Conservation (phyloP, 2,888 invertebrate species). For the Andrena bicolor region DNA sequence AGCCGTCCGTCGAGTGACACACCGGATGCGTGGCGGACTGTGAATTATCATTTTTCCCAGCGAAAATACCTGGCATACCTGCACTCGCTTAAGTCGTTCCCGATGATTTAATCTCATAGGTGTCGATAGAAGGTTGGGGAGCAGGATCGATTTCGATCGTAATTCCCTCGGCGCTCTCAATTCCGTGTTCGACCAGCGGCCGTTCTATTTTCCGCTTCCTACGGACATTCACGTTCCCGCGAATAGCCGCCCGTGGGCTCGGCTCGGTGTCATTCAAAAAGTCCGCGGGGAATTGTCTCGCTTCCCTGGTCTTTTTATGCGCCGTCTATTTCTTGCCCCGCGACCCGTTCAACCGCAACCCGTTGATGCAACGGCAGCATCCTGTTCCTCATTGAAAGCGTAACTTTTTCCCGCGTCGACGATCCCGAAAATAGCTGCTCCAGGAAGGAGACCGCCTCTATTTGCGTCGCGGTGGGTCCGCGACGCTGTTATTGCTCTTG, state of each 20-base stretch:
- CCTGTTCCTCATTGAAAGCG: slow-evolving; percentile 53
- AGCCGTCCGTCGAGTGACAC: slow-evolving; percentile 63
- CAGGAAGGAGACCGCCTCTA: slow-evolving; percentile 52
- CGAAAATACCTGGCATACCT: slow-evolving; percentile 20
- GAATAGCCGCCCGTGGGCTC: background rate
- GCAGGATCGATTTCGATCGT: background rate
- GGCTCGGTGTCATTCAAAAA: slow-evolving; percentile 34
- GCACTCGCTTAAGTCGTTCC: background rate
- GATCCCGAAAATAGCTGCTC: slow-evolving; percentile 55
- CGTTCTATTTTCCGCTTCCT: slow-evolving; percentile 31
- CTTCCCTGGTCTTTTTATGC: slow-evolving; percentile 9
- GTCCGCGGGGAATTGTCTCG: slow-evolving; percentile 42
- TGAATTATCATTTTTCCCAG: slow-evolving; percentile 18
- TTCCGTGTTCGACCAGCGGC: slow-evolving; percentile 31
- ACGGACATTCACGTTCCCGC: background rate
- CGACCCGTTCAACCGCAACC: slow-evolving; percentile 43
- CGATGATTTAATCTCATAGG: background rate
- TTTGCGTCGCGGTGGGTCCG: slow-evolving; percentile 53
- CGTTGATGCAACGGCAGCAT: slow-evolving; percentile 52
- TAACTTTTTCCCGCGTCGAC: slow-evolving; percentile 31
- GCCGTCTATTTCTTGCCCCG: slow-evolving; percentile 38
- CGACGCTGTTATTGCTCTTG: slow-evolving; percentile 44
- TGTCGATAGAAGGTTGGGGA: no score
- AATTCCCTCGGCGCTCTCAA: background rate
- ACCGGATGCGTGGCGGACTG: slow-evolving; percentile 52